Evolutionary conservation across 2,888 invertebrate genomes (phyloP).

Genomic region (Panzeria rudis): DNA sequence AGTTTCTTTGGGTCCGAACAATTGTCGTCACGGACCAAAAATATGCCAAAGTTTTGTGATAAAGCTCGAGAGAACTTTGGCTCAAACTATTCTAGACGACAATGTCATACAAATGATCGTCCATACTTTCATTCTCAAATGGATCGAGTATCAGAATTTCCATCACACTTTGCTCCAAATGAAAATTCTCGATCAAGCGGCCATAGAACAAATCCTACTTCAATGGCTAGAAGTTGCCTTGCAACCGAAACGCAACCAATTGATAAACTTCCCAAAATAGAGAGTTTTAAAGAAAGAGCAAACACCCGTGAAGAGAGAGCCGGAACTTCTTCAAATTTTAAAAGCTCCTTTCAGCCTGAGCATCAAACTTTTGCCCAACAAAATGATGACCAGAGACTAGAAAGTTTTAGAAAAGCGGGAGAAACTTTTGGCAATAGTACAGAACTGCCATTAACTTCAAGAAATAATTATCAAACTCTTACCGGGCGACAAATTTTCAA

Average conservation of each 20-base stretch:
- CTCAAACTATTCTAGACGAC: neutral
- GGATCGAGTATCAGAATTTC: too few relatives aligned
- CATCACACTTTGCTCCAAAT: neutral
- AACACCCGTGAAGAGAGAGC: too few relatives aligned
- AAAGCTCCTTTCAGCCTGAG: neutral
- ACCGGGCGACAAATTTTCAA: neutral
- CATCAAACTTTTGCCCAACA: neutral
- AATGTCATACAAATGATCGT: neutral
- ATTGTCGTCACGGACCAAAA: neutral
- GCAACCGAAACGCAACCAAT: neutral
- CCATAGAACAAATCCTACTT: neutral
- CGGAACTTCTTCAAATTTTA: neutral
- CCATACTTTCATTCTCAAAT: neutral
- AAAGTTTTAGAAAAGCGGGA: neutral
- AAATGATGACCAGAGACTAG: too few relatives aligned
- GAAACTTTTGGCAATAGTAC: neutral
- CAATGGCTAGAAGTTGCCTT: neutral
- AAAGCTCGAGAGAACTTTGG: neutral
- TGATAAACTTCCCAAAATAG: neutral
- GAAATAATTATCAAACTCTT: neutral
- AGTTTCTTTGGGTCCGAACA: too few relatives aligned
- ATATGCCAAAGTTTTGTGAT: neutral
- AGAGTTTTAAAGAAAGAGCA: neutral
- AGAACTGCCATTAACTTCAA: neutral
- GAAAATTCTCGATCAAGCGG: neutral